phyloP scores from a whole-genome alignment of 2,113 vertebrate genomes.

The Dipodomys spectabilis region DNA sequence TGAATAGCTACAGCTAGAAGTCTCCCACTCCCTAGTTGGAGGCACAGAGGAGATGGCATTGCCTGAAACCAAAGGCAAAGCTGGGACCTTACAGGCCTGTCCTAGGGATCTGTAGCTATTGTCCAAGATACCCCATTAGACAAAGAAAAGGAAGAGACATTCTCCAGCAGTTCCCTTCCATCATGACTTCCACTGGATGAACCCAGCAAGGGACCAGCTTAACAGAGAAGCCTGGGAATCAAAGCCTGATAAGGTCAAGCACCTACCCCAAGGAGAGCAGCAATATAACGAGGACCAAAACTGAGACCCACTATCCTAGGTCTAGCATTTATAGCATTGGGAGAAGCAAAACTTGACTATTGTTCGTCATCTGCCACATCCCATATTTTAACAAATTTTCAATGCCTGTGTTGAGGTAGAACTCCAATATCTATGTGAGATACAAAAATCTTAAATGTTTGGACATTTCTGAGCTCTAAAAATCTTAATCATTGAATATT shows the following conservation, averaged over 20 bases:
- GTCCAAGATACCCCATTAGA: background rate
- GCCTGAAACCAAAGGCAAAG: background rate
- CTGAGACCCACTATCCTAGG: fast-evolving
- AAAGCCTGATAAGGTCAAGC: background rate
- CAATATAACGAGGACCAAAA: background rate
- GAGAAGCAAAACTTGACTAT: background rate
- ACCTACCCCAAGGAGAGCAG: background rate
- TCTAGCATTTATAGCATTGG: background rate
- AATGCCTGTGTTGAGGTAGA: background rate
- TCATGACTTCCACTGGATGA: background rate
- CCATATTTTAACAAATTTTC: background rate
- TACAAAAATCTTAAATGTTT: background rate
- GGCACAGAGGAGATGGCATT: background rate
- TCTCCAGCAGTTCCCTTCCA: background rate
- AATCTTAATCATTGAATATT: background rate
- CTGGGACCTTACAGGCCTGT: background rate
- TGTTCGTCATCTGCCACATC: background rate
- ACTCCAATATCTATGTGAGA: background rate
- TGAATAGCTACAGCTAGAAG: background rate
- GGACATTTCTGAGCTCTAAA: slow-evolving; percentile 26
- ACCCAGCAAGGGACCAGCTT: background rate
- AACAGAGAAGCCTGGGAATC: background rate
- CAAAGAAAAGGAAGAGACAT: too few species aligned
- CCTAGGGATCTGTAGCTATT: background rate
- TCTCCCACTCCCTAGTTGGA: background rate